Base-by-base conservation (phyloP, 2,888 invertebrate species). In the Hipparchia semele region DNA sequence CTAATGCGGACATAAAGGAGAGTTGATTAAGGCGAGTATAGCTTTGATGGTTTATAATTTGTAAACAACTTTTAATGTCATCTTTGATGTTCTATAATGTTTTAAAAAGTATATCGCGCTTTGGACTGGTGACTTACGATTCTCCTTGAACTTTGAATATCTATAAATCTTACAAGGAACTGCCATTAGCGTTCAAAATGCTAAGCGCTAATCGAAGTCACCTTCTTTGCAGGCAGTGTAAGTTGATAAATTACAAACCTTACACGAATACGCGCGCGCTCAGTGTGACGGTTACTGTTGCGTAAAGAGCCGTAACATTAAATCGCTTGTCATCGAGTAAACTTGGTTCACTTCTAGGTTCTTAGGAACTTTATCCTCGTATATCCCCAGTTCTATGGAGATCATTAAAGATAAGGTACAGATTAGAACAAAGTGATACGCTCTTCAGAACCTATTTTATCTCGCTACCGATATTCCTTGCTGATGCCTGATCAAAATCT, bases 291-390 rank as follows among this genome's bases (percentile, higher is more conserved):
- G 39, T 39, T 39, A 39, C 39, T 1, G 39, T 39, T 39, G 39
- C 10, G 46, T 8, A 61, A 61, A 46, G 61, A 62, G 61, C 33
- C 33, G 59, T 59, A 33, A 59, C 33, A 33, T 59, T 10, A 59
- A 59, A 59, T 10, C 49, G 62, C 62, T 62, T 62, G 62, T 45
- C 62, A 49, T 46, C 62, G 13, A 62, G 62, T 49, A 49, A 62
- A 62, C 13, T 62, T 62, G 33, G 49, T 49, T 46, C 49, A 49
- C 62, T 13, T 46, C 6, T 54, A n/a, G 12, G 54, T n/a, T 13
- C 13, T 62, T 33, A 5, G 9, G 10, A 33, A 59, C 23, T 62
- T 62, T 46, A 13, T 13, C 49, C 62, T 46, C 39, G 39, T 39
- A 23, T 23, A 23, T 61, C n/a, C 8, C 1, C 23, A 8, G 23